Conservation (phyloP, 2,888 invertebrate genomes). For the Nymphalis polychloros region DNA sequence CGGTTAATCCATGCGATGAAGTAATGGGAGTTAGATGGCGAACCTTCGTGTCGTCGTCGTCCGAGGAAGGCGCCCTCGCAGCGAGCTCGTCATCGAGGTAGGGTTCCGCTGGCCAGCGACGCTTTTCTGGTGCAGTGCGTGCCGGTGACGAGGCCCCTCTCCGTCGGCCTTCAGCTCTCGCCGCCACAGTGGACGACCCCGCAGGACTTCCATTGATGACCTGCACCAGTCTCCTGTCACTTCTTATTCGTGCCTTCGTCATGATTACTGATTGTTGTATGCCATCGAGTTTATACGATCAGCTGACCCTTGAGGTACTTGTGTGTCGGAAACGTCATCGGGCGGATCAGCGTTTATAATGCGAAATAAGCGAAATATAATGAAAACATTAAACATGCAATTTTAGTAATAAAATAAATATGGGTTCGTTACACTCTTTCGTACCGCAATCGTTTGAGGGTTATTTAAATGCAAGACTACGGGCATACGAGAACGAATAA, state of each 20-base stretch:
- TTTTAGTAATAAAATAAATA: background rate
- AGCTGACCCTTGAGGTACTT: background rate
- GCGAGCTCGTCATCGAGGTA: conserved; percentile 56
- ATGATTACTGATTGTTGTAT: conserved; percentile 36
- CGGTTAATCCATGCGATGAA: conserved; percentile 34
- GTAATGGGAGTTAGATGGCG: conserved; percentile 46
- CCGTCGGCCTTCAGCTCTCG: conserved; percentile 61
- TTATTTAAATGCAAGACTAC: conserved; percentile 8
- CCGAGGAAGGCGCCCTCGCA: conserved; percentile 58
- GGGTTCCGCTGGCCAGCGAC: conserved; percentile 85
- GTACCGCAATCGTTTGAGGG: background rate
- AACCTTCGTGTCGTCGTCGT: conserved; percentile 74
- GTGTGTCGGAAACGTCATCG: background rate
- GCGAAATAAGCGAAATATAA: conserved; percentile 14
- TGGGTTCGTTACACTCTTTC: background rate
- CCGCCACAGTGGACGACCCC: conserved; percentile 46
- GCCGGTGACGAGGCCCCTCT: conserved; percentile 76
- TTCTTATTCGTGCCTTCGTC: conserved; percentile 24
- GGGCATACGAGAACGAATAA: conserved; percentile 23
- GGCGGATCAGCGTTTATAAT: conserved; percentile 12
- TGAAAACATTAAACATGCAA: conserved; percentile 19
- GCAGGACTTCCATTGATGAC: conserved; percentile 72
- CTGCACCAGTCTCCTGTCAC: conserved; percentile 49
- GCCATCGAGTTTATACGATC: conserved; percentile 22
- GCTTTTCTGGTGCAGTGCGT: conserved; percentile 85